Conservation (phyloP, 2,113 vertebrate genomes). For the Acrocephalus arundinaceus region DNA sequence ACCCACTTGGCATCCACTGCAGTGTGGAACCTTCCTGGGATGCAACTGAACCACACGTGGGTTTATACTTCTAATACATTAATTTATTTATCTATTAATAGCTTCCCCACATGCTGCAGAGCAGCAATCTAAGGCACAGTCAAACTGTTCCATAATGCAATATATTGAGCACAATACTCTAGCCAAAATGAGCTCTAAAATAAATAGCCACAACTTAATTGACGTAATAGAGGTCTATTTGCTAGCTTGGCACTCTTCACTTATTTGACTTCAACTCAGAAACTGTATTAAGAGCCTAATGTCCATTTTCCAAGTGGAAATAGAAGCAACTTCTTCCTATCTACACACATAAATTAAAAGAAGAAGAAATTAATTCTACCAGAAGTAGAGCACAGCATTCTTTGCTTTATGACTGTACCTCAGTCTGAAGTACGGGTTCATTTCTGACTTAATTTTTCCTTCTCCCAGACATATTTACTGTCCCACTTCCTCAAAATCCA, state of each 20-base stretch:
- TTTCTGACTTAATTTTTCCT: background rate
- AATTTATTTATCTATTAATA: background rate
- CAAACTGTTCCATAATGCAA: background rate
- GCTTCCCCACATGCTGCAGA: background rate
- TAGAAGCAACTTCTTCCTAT: constrained; percentile 13
- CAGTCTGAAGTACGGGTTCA: background rate
- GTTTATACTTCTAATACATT: background rate
- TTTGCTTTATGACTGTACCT: background rate
- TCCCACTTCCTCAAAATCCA: background rate
- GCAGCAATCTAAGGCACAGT: background rate
- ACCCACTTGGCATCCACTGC: background rate
- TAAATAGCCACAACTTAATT: constrained; percentile 36
- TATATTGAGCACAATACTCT: background rate
- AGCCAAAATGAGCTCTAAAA: constrained; percentile 40
- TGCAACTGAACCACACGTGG: background rate
- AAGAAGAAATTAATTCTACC: background rate
- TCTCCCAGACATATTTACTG: background rate
- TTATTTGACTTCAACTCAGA: constrained; percentile 36
- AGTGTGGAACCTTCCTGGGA: background rate
- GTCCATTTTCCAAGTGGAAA: constrained; percentile 31
- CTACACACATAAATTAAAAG: background rate
- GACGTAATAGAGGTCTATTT: constrained; percentile 19
- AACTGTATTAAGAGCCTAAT: background rate
- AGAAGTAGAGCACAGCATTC: background rate
- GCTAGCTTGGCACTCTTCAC: background rate